Evolutionary conservation across 2,113 vertebrate genomes (phyloP).

Genomic region (Corythaeola cristata): DNA sequence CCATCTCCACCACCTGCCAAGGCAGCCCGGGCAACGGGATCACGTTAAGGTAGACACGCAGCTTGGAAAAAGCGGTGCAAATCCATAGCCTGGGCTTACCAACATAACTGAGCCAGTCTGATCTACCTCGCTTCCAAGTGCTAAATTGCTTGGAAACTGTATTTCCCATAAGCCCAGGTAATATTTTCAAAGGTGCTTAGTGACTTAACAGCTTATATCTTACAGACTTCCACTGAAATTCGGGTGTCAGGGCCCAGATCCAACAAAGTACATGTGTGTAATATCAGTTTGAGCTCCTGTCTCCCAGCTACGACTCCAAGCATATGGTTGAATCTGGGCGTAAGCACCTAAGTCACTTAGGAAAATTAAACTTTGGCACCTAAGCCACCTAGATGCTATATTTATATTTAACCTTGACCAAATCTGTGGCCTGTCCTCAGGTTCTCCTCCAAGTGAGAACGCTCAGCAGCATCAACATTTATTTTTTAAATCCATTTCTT

Average conservation of each 20-base stretch:
- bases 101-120: not conserved
- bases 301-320: not conserved
- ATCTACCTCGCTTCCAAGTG: not conserved
- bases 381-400: not conserved
- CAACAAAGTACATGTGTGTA: not conserved
- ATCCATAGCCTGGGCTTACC: not conserved
- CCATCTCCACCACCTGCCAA: not conserved
- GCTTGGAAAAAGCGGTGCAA: not conserved
- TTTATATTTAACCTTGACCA: not conserved
- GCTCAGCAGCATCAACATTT: slow-evolving; percentile 20
- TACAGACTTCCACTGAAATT: not conserved
- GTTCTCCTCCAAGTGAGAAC: not conserved
- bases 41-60: not conserved
- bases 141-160: not conserved
- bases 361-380: not conserved
- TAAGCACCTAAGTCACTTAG: not conserved
- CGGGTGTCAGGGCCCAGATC: not conserved
- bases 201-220: not conserved
- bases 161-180: not conserved
- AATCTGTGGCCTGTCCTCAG: not conserved
- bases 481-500: not conserved
- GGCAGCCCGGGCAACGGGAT: not conserved
- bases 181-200: not conserved
- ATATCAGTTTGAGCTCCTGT: not conserved
- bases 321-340: not conserved